Evolutionary conservation across 2,113 vertebrate species (phyloP).

Genomic region (Phalacrocorax pelagicus): DNA sequence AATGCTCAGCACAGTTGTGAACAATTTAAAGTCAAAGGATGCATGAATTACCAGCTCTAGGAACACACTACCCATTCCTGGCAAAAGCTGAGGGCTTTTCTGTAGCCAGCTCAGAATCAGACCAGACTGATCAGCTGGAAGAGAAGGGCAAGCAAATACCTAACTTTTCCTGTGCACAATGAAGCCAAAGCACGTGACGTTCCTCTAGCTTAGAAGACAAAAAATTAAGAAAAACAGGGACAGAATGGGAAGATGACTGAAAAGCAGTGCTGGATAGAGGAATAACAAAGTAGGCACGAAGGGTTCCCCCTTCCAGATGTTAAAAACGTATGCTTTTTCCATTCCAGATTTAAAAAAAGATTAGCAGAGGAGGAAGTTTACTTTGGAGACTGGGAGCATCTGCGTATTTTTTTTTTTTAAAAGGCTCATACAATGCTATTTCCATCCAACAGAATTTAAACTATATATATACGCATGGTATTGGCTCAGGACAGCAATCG

Average conservation of each 20-base stretch:
- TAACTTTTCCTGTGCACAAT: constrained; percentile 11
- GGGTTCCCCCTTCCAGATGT: neutral
- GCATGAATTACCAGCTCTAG: constrained; percentile 15
- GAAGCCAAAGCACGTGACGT: constrained; percentile 41
- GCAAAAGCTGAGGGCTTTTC: constrained; percentile 43
- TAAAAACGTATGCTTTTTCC: neutral
- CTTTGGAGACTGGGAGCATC: neutral
- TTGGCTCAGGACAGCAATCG: neutral
- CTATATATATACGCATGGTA: neutral
- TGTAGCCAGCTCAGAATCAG: neutral
- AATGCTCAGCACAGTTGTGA: constrained; percentile 28
- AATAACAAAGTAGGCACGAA: neutral
- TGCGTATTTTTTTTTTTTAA: neutral
- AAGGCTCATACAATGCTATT: neutral
- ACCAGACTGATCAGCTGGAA: neutral
- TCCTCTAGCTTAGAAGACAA: neutral
- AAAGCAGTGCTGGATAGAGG: neutral
- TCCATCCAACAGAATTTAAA: neutral
- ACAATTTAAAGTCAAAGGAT: constrained; percentile 24
- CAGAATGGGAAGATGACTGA: neutral
- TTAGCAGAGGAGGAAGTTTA: constrained; percentile 31
- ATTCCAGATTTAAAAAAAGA: neutral
- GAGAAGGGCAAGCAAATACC: constrained; percentile 41
- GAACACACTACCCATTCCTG: neutral
- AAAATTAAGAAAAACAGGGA: neutral